phyloP scores from a whole-genome alignment of 2,888 invertebrate species.

The Parnassius glacialis region DNA sequence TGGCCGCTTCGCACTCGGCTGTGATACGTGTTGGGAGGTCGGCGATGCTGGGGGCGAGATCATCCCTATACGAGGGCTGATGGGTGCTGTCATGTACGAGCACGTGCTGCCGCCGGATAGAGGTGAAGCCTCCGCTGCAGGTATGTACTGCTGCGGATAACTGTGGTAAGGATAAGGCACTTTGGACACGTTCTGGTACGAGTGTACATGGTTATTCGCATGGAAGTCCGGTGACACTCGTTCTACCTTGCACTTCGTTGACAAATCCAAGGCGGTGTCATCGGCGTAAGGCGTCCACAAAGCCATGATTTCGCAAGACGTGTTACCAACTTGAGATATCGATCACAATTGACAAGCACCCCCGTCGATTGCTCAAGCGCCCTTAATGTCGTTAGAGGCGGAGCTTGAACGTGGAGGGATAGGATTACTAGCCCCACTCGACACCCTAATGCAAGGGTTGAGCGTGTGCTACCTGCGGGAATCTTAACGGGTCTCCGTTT shows the following conservation, averaged over 20 bases:
- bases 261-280: conserved; percentile 50
- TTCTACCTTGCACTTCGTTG: conserved; percentile 39
- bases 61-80: conserved; percentile 32
- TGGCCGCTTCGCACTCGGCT: conserved; percentile 27
- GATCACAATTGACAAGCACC: conserved; percentile 28
- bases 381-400: conserved; percentile 35
- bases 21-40: conserved; percentile 22
- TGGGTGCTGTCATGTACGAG: conserved; percentile 27
- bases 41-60: conserved; percentile 35
- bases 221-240: conserved; percentile 37
- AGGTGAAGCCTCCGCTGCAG: conserved; percentile 33
- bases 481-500: conserved; percentile 17
- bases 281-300: conserved; percentile 68
- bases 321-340: conserved; percentile 10
- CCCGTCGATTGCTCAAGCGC: conserved; percentile 30
- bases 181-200: conserved; percentile 17
- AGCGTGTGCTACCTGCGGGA: conserved; percentile 29
- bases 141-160: conserved; percentile 30
- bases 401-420: conserved; percentile 30
- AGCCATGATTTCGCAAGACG: conserved; percentile 43
- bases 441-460: conserved; percentile 26
- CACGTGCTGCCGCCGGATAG: conserved; percentile 32
- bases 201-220: conserved; percentile 21
- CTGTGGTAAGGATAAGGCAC: conserved; percentile 20
- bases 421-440: conserved; percentile 31